phyloP scores from a whole-genome alignment of 1,140 invertebrate species.

The Orius laevigatus region DNA sequence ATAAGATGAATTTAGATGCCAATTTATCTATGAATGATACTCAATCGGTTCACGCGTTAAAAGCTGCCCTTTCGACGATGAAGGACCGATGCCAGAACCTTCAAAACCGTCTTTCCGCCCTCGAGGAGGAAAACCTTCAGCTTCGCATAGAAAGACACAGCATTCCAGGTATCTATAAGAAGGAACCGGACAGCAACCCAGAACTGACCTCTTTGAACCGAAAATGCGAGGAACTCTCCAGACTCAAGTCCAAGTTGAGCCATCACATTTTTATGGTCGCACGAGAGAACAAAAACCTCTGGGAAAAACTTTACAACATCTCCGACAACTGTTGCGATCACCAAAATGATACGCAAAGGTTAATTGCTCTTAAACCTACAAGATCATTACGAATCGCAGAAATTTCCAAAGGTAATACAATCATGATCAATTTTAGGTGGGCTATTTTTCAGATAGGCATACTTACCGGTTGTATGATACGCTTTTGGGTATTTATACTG shows the following conservation, averaged over 20 bases:
- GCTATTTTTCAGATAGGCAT: slow-evolving; percentile 11
- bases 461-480: too few relatives aligned
- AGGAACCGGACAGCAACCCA: slow-evolving; percentile 20
- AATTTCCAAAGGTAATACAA: slow-evolving; percentile 6
- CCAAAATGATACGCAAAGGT: slow-evolving; percentile 27
- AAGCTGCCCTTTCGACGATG: slow-evolving; percentile 60
- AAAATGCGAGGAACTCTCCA: slow-evolving; percentile 45
- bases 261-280: slow-evolving; percentile 63
- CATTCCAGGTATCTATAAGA: slow-evolving; percentile 14
- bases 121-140: slow-evolving; percentile 57
- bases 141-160: slow-evolving; percentile 36
- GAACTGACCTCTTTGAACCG: slow-evolving; percentile 33
- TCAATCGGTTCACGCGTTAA: slow-evolving; percentile 32
- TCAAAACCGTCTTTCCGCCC: slow-evolving; percentile 42
- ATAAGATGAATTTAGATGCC: too few relatives aligned
- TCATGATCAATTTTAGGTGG: background rate
- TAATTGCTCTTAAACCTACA: slow-evolving; percentile 1
- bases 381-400: slow-evolving; percentile 18
- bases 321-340: too few relatives aligned
- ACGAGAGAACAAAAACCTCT: slow-evolving; percentile 58
- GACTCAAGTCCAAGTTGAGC: slow-evolving; percentile 53
- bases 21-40: too few relatives aligned
- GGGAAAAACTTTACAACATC: slow-evolving; percentile 49
- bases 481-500: too few relatives aligned
- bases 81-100: slow-evolving; percentile 57